A percentile compares a stretch with the other conserved stretches of the same genome.
These are phyloP conservation scores for Amphiprion percula DNA, from an alignment of 2,113 vertebrate genomes.

Conservation along the genomic window DNA sequence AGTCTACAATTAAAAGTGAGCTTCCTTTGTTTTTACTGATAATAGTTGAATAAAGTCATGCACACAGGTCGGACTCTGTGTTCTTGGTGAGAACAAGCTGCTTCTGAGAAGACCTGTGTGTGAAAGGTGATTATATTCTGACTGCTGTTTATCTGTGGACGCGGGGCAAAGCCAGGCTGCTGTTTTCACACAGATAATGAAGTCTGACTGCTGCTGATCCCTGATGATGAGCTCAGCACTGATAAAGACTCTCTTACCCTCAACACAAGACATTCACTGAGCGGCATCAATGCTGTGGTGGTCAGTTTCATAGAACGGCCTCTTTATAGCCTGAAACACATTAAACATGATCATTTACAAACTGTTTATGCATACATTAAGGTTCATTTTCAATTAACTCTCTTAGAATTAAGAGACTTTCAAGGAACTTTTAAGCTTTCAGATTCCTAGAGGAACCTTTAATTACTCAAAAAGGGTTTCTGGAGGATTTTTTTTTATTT, in stretches of 20 bases:
- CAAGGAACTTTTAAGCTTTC: no score
- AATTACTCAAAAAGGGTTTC: no score
- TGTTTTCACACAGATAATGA: conserved; percentile 78
- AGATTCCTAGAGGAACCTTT: no score
- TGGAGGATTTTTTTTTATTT: no score
- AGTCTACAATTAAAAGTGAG: not conserved
- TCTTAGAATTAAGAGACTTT: no score
- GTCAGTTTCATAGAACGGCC: not conserved
- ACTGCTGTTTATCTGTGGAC: conserved; percentile 78
- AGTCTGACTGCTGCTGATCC: conserved; percentile 61
- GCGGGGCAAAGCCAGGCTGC: conserved; percentile 55
- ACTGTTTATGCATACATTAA: no score
- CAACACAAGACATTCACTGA: conserved; percentile 5
- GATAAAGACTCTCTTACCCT: conserved; percentile 73
- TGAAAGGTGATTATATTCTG: conserved; percentile 77
- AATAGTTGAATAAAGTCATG: not conserved
- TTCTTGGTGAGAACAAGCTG: conserved; percentile 19
- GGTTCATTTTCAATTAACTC: no score
- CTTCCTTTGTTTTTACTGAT: not conserved
- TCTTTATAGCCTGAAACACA: not conserved
- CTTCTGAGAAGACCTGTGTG: conserved; percentile 81
- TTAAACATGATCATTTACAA: no score
- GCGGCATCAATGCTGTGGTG: not conserved
- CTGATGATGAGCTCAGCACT: conserved; percentile 57
- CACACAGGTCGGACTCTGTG: conserved; percentile 7